Evolutionary conservation across 2,888 invertebrate genomes (phyloP).

Genomic region (Petrolisthes manimaculis): DNA sequence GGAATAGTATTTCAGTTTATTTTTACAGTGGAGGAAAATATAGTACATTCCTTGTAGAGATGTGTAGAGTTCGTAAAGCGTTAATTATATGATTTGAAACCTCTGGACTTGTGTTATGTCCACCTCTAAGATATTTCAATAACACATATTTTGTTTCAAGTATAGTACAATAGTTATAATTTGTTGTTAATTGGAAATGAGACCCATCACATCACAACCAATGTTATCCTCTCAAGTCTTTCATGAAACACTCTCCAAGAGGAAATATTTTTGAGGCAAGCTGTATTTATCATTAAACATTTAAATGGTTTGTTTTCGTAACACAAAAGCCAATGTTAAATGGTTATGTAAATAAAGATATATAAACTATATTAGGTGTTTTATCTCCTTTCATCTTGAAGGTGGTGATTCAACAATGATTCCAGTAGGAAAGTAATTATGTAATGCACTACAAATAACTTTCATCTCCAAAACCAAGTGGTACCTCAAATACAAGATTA

Average conservation of each 20-base stretch:
- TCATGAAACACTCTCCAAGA: conserved; percentile 52
- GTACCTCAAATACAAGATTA: neutral
- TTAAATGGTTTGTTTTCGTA: conserved; percentile 55
- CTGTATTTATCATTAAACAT: conserved; percentile 30
- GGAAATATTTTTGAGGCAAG: conserved; percentile 41
- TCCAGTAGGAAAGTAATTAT: too few species aligned
- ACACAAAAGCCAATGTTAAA: conserved; percentile 44
- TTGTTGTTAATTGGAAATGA: neutral
- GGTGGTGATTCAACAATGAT: too few species aligned
- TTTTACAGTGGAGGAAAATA: too few species aligned
- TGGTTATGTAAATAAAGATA: conserved; percentile 58
- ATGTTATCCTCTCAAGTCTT: conserved; percentile 53
- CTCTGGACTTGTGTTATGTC: too few species aligned
- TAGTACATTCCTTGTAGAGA: too few species aligned
- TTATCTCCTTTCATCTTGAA: neutral
- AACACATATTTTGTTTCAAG: too few species aligned
- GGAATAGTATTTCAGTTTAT: too few species aligned
- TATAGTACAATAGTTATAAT: too few species aligned
- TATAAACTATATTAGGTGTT: conserved; percentile 23
- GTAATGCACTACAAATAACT: neutral
- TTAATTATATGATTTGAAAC: too few species aligned
- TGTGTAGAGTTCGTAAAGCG: too few species aligned
- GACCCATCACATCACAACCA: conserved; percentile 5
- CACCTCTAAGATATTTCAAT: too few species aligned
- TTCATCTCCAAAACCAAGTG: neutral